Percentiles rank a stretch among this genome's conserved stretches.
phyloP scores from a whole-genome alignment of 2,113 vertebrate species.

The Nicator chloris region DNA sequence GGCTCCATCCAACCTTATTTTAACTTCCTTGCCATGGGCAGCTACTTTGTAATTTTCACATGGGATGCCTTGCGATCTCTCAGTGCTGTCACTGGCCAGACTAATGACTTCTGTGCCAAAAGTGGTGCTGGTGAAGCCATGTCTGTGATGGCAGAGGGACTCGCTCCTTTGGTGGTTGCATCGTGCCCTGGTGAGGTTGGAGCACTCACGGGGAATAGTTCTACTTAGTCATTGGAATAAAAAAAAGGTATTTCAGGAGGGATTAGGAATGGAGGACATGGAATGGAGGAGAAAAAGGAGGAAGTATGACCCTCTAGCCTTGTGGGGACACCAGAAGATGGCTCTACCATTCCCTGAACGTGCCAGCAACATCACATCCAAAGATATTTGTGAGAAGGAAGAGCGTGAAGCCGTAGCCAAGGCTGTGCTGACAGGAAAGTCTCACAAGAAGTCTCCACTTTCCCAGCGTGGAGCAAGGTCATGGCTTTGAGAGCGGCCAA shows the following conservation, averaged over 20 bases:
- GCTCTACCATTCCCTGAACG: neutral
- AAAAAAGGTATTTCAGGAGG: neutral
- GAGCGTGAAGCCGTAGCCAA: neutral
- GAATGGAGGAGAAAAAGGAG: neutral
- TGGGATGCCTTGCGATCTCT: neutral
- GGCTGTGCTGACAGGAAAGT: neutral
- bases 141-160: neutral
- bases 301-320: neutral
- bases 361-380: neutral
- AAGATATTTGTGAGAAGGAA: neutral
- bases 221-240: neutral
- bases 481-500: neutral
- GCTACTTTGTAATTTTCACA: neutral
- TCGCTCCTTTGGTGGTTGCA: neutral
- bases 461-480: neutral
- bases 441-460: neutral
- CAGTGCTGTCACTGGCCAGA: neutral
- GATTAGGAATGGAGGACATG: neutral
- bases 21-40: neutral
- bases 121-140: neutral
- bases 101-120: neutral
- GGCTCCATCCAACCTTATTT: neutral
- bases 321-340: neutral
- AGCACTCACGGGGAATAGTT: neutral
- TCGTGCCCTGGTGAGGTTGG: neutral